These are phyloP conservation scores for Andrena minutula DNA, from an alignment of 2,888 invertebrate genomes.

Conservation along the genomic window DNA sequence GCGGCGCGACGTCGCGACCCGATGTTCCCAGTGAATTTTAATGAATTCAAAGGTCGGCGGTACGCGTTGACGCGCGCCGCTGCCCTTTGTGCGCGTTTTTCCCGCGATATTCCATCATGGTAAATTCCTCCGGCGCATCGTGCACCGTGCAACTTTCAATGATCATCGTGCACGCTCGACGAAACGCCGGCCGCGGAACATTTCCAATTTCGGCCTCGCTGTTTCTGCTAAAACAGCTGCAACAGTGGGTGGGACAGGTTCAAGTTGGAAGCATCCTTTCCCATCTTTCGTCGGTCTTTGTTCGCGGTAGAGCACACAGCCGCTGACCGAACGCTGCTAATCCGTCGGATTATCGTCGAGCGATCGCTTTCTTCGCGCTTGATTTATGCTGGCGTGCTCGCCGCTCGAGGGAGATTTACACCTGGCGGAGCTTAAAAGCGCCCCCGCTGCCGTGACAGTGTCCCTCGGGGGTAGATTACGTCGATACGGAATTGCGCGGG, in stretches of 20 bases:
- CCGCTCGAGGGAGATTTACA: slow-evolving; percentile 72
- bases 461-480: slow-evolving; percentile 22
- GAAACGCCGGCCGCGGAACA: background rate
- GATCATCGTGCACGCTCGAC: slow-evolving; percentile 1
- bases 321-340: slow-evolving; percentile 72
- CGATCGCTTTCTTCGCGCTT: slow-evolving; percentile 74
- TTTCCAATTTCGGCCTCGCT: background rate
- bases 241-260: background rate
- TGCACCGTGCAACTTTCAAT: slow-evolving; percentile 8
- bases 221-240: too few species aligned
- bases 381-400: slow-evolving; percentile 71
- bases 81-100: slow-evolving; percentile 47
- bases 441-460: background rate
- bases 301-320: slow-evolving; percentile 43
- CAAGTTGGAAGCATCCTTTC: slow-evolving; percentile 9
- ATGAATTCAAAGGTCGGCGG: slow-evolving; percentile 47
- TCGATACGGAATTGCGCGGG: slow-evolving; percentile 31
- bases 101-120: slow-evolving; percentile 49
- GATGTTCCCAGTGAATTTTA: slow-evolving; percentile 36
- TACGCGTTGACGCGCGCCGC: slow-evolving; percentile 10
- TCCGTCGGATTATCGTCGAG: slow-evolving; percentile 73
- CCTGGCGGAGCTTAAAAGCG: slow-evolving; percentile 68
- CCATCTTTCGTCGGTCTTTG: slow-evolving; percentile 31
- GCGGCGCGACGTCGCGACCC: background rate
- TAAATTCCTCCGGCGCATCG: slow-evolving; percentile 21